Evolutionary conservation across 2,888 invertebrate species (phyloP).

Genomic region (Idaea dimidiata): DNA sequence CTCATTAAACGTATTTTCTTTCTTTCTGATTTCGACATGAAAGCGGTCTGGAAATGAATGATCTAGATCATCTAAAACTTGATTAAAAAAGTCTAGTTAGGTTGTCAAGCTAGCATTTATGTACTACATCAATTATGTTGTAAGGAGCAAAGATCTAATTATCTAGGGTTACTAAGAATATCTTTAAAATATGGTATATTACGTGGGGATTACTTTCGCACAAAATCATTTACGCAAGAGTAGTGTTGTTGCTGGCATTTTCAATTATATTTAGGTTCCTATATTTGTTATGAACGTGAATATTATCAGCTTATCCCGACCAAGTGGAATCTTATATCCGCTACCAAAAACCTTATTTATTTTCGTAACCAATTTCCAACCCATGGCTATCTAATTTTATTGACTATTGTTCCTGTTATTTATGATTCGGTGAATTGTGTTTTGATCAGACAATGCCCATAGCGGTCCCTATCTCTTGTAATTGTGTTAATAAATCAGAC

Average conservation of each 20-base stretch:
- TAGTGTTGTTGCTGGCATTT: not conserved
- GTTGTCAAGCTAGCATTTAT: too few species aligned
- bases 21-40: too few species aligned
- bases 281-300: slow-evolving; percentile 34
- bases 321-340: slow-evolving; percentile 49
- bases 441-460: slow-evolving; percentile 68
- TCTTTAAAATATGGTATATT: not conserved
- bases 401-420: slow-evolving; percentile 75
- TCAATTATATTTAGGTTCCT: not conserved
- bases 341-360: slow-evolving; percentile 53
- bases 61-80: too few species aligned
- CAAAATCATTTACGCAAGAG: not conserved
- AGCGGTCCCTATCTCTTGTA: slow-evolving; percentile 59
- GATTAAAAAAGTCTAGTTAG: too few species aligned
- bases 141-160: not conserved
- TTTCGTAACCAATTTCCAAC: slow-evolving; percentile 57
- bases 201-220: not conserved
- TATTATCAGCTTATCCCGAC: slow-evolving; percentile 47
- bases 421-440: slow-evolving; percentile 71
- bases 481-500: slow-evolving; percentile 71
- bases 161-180: not conserved
- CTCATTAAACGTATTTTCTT: too few species aligned
- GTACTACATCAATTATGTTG: too few species aligned
- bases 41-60: too few species aligned
- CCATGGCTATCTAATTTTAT: slow-evolving; percentile 70